These are phyloP conservation scores for Aromia moschata DNA, from an alignment of 2,888 invertebrate species.

Conservation along the genomic window DNA sequence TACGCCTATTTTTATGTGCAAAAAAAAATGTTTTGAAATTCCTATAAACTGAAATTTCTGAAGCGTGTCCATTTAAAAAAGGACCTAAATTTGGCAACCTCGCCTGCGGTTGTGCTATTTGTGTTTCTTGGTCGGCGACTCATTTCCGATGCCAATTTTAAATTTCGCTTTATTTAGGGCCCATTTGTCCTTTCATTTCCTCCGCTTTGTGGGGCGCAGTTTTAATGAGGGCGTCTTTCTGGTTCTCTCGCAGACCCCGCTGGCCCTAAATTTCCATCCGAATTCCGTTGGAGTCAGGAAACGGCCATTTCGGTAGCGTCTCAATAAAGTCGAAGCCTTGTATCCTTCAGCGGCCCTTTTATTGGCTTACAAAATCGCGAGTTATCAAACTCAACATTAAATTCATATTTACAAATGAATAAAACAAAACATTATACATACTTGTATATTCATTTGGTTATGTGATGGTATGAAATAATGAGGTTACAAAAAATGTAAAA, in stretches of 20 bases:
- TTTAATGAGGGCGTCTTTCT: constrained; percentile 5
- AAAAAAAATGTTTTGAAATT: no score
- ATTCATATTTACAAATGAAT: no score
- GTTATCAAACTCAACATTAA: no score
- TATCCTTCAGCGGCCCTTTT: no score
- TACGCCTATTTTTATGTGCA: no score
- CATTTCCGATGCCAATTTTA: constrained; percentile 23
- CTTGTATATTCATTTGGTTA: no score
- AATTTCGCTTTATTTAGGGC: constrained; percentile 11
- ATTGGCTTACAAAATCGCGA: no score
- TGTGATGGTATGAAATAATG: no score
- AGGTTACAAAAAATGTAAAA: no score
- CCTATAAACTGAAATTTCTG: neutral
- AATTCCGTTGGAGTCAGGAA: neutral
- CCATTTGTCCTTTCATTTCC: constrained; percentile 13
- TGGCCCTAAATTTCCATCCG: constrained; percentile 3
- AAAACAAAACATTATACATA: no score
- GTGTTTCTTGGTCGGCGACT: constrained; percentile 15
- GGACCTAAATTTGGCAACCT: constrained; percentile 1
- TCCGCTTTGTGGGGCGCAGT: constrained; percentile 19
- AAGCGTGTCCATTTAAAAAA: constrained; percentile 3
- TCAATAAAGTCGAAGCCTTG: no score
- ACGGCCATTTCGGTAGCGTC: neutral
- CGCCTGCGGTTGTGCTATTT: neutral
- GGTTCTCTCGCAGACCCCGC: constrained; percentile 3